These are phyloP conservation scores for Cephus rjabovi DNA, from an alignment of 2,888 invertebrate genomes.

Conservation along the genomic window DNA sequence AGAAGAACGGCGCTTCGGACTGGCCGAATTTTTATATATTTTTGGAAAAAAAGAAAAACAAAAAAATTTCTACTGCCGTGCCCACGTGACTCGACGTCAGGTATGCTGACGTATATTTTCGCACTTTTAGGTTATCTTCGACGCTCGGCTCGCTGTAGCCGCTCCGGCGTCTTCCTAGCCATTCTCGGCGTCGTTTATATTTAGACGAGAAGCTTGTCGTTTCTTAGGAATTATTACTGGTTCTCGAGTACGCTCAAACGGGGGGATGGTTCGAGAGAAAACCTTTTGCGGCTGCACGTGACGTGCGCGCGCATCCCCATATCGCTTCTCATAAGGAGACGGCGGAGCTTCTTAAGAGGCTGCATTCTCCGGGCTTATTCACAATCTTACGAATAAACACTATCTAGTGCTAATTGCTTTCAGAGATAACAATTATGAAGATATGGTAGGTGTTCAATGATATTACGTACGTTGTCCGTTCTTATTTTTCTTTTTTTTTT, in stretches of 20 bases:
- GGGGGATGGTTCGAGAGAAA: not conserved
- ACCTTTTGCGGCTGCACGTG: not conserved
- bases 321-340: not conserved
- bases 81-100: too few relatives aligned
- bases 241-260: not conserved
- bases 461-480: conserved; percentile 22
- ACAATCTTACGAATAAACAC: not conserved
- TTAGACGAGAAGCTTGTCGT: not conserved
- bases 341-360: not conserved
- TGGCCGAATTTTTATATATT: not conserved
- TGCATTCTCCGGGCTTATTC: not conserved
- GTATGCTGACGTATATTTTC: too few relatives aligned
- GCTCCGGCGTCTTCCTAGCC: not conserved
- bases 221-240: not conserved
- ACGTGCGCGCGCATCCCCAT: not conserved
- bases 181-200: not conserved
- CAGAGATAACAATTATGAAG: not conserved
- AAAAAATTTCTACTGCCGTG: not conserved
- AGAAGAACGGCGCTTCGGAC: not conserved
- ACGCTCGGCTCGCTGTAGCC: too few relatives aligned
- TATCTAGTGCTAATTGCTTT: not conserved
- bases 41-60: not conserved
- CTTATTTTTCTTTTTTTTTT: not conserved
- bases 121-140: not conserved
- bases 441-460: conserved; percentile 13